A percentile compares a stretch with the other conserved stretches of the same genome.
phyloP scores from a whole-genome alignment of 2,888 invertebrate species.

The Metallyticus violacea region DNA sequence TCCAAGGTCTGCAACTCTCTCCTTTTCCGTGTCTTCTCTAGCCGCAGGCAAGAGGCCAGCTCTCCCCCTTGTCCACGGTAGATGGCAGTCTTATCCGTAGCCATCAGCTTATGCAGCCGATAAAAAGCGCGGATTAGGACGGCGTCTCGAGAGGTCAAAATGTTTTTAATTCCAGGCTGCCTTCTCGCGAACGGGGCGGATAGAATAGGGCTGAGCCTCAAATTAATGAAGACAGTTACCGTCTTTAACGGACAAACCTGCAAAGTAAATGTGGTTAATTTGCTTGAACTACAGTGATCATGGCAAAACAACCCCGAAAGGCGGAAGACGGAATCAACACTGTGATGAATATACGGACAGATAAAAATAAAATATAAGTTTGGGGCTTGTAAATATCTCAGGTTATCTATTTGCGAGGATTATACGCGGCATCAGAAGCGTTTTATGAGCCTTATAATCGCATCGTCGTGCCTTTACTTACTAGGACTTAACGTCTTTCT shows the following conservation, averaged over 20 bases:
- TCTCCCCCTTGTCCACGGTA: not conserved
- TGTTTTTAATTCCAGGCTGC: not conserved
- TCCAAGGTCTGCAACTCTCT: conserved; percentile 10
- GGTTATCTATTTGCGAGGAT: not conserved
- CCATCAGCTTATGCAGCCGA: too few species aligned
- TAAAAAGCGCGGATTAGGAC: not conserved
- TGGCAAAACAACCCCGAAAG: not conserved
- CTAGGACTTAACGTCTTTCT: not conserved
- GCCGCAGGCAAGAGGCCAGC: not conserved
- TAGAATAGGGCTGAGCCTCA: not conserved
- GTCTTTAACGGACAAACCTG: not conserved
- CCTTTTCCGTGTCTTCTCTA: not conserved
- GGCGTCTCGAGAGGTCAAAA: not conserved
- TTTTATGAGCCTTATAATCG: not conserved
- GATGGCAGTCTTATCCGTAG: not conserved
- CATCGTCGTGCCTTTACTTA: not conserved
- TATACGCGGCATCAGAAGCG: not conserved
- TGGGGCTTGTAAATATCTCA: not conserved
- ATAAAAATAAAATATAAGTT: not conserved
- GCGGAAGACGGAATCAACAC: too few species aligned
- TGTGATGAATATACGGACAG: not conserved
- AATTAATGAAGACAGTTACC: not conserved
- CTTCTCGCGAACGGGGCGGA: too few species aligned
- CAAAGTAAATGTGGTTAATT: not conserved
- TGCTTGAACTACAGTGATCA: not conserved